These are phyloP conservation scores for Fragum fragum DNA, from an alignment of 2,888 invertebrate species.

Conservation along the genomic window DNA sequence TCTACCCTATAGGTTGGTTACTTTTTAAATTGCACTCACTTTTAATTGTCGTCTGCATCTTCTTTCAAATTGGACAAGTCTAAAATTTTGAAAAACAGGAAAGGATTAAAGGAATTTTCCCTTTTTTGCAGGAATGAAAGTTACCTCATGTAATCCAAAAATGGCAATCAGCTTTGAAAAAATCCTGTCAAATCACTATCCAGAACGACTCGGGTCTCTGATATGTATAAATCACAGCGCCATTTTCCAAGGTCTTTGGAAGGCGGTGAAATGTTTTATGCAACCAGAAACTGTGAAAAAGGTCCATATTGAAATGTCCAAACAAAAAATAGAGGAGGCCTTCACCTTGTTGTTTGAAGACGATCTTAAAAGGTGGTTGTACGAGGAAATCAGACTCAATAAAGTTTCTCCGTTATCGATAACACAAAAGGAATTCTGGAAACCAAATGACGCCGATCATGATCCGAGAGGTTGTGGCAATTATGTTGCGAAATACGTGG, in stretches of 20 bases:
- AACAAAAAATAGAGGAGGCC: slow-evolving; percentile 77
- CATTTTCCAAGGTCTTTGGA: slow-evolving; percentile 85
- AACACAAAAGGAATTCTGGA: slow-evolving; percentile 83
- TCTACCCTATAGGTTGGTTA: no score
- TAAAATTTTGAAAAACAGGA: no score
- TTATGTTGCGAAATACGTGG: slow-evolving; percentile 79
- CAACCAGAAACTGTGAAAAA: slow-evolving; percentile 83
- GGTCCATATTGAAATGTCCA: slow-evolving; percentile 79
- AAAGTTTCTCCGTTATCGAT: slow-evolving; percentile 76
- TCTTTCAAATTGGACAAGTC: no score
- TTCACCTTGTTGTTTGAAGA: slow-evolving; percentile 80
- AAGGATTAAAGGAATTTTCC: no score
- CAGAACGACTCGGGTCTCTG: slow-evolving; percentile 85
- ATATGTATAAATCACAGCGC: slow-evolving; percentile 84
- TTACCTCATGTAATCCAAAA: slow-evolving; percentile 84
- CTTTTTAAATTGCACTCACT: no score
- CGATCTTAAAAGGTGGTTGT: slow-evolving; percentile 82
- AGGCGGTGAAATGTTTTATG: slow-evolving; percentile 83
- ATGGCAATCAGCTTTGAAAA: slow-evolving; percentile 83
- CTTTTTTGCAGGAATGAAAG: slow-evolving; percentile 81
- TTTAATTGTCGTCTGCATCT: no score
- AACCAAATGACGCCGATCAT: slow-evolving; percentile 66
- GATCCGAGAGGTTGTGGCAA: slow-evolving; percentile 84
- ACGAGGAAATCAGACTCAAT: slow-evolving; percentile 83
- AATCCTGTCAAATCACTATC: slow-evolving; percentile 84